Evolutionary conservation across 2,888 invertebrate species (phyloP), one percentile per base, ranked within the genome.

Genomic region (Cosmia pyralina): DNA sequence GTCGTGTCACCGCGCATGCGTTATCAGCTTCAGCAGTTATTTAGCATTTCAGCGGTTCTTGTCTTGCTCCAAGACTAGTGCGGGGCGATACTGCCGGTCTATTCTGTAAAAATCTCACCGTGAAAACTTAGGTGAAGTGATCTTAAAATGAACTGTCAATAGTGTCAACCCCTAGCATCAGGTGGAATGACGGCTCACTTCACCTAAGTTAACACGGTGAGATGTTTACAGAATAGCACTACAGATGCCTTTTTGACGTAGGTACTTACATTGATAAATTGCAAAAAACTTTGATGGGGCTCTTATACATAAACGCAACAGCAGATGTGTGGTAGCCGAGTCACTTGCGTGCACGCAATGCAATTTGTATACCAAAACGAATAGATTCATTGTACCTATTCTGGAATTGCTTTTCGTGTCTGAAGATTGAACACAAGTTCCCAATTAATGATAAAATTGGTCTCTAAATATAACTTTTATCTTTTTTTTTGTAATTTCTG

Each of bases 311-410:
- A 67, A 73, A 74, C 65, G 52, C 74, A 66, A 80, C 57, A 52
- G 28, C 62, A 77, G 80, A 67, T 74, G 66, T 79, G 60, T 66
- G 66, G 52, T 80, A 79, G 80, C 52, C 58, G 22, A 62, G 15
- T 19, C 52, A 41, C 66, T 52, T 74, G 77, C 75, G 66, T 44
- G 80, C 80, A 80, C 62, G 80, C 77, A 74, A 66, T 67, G 77
- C 52, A 80, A 79, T 77, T 77, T 77, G 75, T 63, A 58, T 79
- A 62, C 74, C 80, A 77, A 79, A 77, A 67, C 66, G 75, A 66
- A 74, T 63, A 34, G 55, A 46, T 34, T 62, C 22, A 62, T 79
- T 62, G 63, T n/a, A n/a, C n/a, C n/a, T 63, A 57, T 57, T 63
- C 48, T 77, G 57, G 41, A 74, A 60, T 73, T 60, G 22, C 28